Evolutionary conservation across 1,140 invertebrate species (phyloP).

Genomic region (Atopsyche davidsoni): DNA sequence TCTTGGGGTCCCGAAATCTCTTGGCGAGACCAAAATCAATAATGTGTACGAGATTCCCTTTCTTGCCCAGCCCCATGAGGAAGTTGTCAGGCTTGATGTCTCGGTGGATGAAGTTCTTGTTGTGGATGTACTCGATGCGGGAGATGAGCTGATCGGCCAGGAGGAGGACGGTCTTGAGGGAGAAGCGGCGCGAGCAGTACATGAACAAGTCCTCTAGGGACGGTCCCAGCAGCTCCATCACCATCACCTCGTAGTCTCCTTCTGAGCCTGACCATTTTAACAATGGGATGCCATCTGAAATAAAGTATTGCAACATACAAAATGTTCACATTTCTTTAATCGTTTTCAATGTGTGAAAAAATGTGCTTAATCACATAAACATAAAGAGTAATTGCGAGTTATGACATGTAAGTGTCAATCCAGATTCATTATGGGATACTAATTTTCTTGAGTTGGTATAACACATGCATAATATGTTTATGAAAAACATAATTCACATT

Average conservation of each 20-base stretch:
- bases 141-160: slow-evolving; percentile 97
- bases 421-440: not conserved
- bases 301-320: slow-evolving; percentile 17
- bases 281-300: slow-evolving; percentile 84
- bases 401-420: not conserved
- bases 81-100: slow-evolving; percentile 99
- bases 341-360: no score
- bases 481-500: no score
- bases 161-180: slow-evolving; percentile 94
- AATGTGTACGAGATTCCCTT: slow-evolving; percentile 92
- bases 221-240: slow-evolving; percentile 97
- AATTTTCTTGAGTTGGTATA: not conserved
- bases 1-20: slow-evolving; percentile 90
- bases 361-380: no score
- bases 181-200: slow-evolving; percentile 95
- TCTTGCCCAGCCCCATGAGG: slow-evolving; percentile 97
- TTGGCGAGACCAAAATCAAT: slow-evolving; percentile 99
- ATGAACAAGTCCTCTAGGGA: slow-evolving; percentile 98
- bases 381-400: not conserved
- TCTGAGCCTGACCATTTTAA: slow-evolving; percentile 99
- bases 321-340: no score
- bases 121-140: slow-evolving; percentile 96
- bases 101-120: slow-evolving; percentile 91
- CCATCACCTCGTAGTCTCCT: slow-evolving; percentile 99
- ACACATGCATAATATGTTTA: not conserved